A percentile compares a stretch with the other conserved stretches of the same genome.
Conservation (phyloP, 2,888 invertebrate genomes). For the Cabera pusaria region DNA sequence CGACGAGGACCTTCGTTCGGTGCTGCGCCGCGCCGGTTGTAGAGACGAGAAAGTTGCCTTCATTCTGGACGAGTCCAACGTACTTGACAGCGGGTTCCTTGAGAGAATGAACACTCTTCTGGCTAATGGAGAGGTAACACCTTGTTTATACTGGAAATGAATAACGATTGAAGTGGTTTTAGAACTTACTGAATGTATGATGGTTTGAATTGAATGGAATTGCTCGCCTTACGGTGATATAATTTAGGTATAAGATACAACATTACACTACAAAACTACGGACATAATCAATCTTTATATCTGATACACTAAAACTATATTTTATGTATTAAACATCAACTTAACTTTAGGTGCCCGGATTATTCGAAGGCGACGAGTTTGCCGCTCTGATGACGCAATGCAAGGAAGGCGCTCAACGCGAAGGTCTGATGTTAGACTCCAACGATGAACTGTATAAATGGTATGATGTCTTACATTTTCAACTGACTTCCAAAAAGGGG, state of each 20-base stretch:
- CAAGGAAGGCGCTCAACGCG: constrained; percentile 98
- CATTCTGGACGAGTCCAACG: constrained; percentile 99
- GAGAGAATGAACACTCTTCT: constrained; percentile 99
- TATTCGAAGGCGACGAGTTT: constrained; percentile 98
- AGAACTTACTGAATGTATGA: too few relatives aligned
- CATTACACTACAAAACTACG: too few relatives aligned
- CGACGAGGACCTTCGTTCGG: constrained; percentile 98
- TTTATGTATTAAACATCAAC: too few relatives aligned
- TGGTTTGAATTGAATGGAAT: too few relatives aligned
- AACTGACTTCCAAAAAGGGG: too few relatives aligned
- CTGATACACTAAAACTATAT: too few relatives aligned
- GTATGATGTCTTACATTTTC: too few relatives aligned
- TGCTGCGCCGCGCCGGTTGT: constrained; percentile 93
- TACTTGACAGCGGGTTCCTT: constrained; percentile 98
- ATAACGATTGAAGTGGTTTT: too few relatives aligned
- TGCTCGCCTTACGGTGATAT: too few relatives aligned
- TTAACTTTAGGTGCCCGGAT: constrained; percentile 87
- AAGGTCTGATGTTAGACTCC: constrained; percentile 99
- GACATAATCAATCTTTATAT: too few relatives aligned
- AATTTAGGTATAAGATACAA: too few relatives aligned
- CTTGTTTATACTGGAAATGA: too few relatives aligned
- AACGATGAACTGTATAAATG: constrained; percentile 99
- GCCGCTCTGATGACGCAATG: constrained; percentile 99
- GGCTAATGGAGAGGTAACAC: constrained; percentile 96
- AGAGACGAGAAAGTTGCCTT: constrained; percentile 99